phyloP scores from a whole-genome alignment of 1,140 invertebrate genomes.

The Onthophagus taurus region DNA sequence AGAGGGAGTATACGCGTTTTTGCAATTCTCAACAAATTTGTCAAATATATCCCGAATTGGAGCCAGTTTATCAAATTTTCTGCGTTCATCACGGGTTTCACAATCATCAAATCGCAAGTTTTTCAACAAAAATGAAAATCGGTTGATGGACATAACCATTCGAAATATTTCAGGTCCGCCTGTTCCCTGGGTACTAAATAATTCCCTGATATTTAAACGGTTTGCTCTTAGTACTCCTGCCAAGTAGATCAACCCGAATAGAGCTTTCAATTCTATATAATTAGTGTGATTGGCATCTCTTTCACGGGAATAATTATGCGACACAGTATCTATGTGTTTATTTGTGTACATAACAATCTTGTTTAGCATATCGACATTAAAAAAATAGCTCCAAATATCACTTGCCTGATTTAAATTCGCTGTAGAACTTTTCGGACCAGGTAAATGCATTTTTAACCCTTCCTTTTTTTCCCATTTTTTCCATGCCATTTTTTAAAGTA shows the following conservation, averaged over 20 bases:
- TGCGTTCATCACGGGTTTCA: not conserved
- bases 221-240: not conserved
- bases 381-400: not conserved
- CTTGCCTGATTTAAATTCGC: not conserved
- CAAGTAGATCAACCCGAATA: not conserved
- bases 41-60: not conserved
- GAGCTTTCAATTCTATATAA: conserved; percentile 1
- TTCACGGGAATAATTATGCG: not conserved
- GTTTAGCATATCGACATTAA: not conserved
- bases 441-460: not conserved
- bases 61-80: not conserved
- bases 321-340: not conserved
- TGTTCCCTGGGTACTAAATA: not conserved
- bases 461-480: not conserved
- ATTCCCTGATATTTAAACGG: not conserved
- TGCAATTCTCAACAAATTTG: not conserved
- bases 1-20: too few relatives aligned
- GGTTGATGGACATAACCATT: not conserved
- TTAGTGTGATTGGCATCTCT: not conserved
- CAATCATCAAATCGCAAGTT: not conserved
- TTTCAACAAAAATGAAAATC: not conserved
- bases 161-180: not conserved
- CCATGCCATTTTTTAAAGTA: not conserved
- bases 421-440: not conserved
- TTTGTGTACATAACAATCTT: not conserved